phyloP scores from a whole-genome alignment of 2,888 invertebrate species.

The Atherix ibis region DNA sequence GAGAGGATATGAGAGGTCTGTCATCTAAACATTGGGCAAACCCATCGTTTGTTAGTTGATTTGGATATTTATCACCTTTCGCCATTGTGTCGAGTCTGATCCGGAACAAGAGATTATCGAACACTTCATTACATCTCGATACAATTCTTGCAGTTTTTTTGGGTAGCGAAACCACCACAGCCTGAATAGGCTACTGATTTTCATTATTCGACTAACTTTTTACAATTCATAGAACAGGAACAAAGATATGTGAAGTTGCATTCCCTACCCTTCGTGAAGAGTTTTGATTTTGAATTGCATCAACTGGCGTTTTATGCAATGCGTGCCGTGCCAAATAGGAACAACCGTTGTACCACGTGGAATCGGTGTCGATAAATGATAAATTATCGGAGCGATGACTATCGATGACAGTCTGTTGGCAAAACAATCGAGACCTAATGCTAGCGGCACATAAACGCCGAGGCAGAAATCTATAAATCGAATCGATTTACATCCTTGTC shows the following conservation, averaged over 20 bases:
- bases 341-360: too few species aligned
- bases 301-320: too few species aligned
- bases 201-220: too few species aligned
- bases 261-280: too few species aligned
- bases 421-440: constrained; percentile 6
- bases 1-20: too few species aligned
- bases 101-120: constrained; percentile 2
- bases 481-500: background rate
- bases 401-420: constrained; percentile 11
- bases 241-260: too few species aligned
- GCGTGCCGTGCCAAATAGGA: too few species aligned
- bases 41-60: background rate
- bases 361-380: too few species aligned
- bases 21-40: too few species aligned
- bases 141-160: constrained; percentile 2
- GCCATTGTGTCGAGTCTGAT: too few species aligned
- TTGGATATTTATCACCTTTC: background rate
- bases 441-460: background rate
- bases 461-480: background rate
- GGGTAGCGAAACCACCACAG: constrained; percentile 6
- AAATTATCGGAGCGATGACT: constrained; percentile 12
- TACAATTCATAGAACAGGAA: background rate
- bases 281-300: too few species aligned
- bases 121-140: constrained; percentile 6
- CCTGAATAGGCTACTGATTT: constrained; percentile 1